These are phyloP conservation scores for Perithous albicinctus DNA, from an alignment of 2,888 invertebrate species.

Conservation along the genomic window DNA sequence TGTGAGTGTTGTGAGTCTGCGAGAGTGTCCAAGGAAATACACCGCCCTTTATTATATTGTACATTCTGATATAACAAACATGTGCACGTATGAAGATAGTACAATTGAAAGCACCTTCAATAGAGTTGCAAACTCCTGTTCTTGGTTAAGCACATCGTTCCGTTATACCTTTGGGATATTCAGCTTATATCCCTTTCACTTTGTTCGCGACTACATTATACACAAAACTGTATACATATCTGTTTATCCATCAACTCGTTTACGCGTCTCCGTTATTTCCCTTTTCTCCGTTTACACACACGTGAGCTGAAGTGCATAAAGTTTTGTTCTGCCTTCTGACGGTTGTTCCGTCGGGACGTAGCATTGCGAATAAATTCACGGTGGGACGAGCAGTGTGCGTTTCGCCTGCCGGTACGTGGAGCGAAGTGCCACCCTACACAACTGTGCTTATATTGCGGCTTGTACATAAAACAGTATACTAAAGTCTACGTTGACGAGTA, in stretches of 20 bases:
- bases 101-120: too few species aligned
- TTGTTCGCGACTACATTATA: constrained; percentile 15
- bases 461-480: constrained; percentile 22
- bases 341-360: constrained; percentile 30
- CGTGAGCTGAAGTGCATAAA: constrained; percentile 49
- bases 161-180: constrained; percentile 35
- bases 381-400: constrained; percentile 49
- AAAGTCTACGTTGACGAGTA: constrained; percentile 36
- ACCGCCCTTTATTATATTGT: too few species aligned
- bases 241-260: constrained; percentile 15
- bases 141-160: constrained; percentile 4
- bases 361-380: constrained; percentile 60
- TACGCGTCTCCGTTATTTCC: constrained; percentile 11
- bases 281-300: constrained; percentile 34
- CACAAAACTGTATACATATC: constrained; percentile 26
- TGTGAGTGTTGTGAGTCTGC: too few species aligned
- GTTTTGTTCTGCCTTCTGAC: constrained; percentile 40
- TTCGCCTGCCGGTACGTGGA: constrained; percentile 15
- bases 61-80: too few species aligned
- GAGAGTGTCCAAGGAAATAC: too few species aligned
- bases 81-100: too few species aligned
- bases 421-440: constrained; percentile 34
- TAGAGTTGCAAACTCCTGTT: constrained; percentile 1
- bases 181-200: constrained; percentile 27
- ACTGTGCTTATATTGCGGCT: constrained; percentile 28